Evolutionary conservation across 2,888 invertebrate species (phyloP).

Genomic region (Gonocerus acuteangulatus): DNA sequence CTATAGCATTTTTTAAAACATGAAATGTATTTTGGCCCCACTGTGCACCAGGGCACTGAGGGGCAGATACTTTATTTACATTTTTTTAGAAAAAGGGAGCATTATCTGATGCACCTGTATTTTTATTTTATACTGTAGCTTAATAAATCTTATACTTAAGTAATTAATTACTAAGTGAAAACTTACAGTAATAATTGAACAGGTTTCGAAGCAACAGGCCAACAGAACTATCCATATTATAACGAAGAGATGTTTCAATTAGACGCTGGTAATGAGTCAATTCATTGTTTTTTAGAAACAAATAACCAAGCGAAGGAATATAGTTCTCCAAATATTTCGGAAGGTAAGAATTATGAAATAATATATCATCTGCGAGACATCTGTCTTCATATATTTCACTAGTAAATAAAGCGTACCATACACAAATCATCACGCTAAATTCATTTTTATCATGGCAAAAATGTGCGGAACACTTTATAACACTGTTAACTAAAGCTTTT

Average conservation of each 20-base stretch:
- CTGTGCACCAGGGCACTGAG: background rate
- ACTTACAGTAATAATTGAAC: background rate
- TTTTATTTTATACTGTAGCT: too few species aligned
- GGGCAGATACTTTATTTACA: too few species aligned
- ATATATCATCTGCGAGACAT: background rate
- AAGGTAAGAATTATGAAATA: background rate
- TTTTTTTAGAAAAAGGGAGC: too few species aligned
- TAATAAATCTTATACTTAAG: background rate
- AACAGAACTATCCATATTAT: background rate
- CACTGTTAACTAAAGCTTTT: background rate
- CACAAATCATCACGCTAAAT: background rate
- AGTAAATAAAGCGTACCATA: background rate
- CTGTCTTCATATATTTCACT: background rate
- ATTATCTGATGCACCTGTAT: background rate
- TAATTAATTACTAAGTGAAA: background rate
- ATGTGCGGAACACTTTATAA: background rate
- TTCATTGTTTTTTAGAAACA: background rate
- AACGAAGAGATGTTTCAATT: background rate
- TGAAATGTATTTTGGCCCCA: too few species aligned
- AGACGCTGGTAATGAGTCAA: background rate
- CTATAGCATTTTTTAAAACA: too few species aligned
- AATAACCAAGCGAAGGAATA: background rate
- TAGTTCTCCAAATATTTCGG: background rate
- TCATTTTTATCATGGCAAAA: background rate
- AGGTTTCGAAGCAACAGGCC: background rate